These are phyloP conservation scores for Smithornis capensis DNA, from an alignment of 2,113 vertebrate species.

Conservation along the genomic window DNA sequence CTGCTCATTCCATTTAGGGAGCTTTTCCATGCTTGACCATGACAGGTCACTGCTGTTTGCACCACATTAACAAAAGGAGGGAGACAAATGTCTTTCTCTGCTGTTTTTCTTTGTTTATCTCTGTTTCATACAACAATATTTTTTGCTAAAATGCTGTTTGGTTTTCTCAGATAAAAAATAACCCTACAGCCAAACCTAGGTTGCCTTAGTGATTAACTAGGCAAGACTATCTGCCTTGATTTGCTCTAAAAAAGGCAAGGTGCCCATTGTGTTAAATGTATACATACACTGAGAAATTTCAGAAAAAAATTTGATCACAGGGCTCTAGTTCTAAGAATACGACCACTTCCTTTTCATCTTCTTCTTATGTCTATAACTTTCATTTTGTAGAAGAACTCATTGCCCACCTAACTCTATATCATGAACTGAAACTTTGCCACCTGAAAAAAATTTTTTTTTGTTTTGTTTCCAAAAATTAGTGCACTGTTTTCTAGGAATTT, in stretches of 20 bases:
- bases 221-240: not conserved
- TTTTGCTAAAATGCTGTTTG: not conserved
- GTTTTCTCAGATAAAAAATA: not conserved
- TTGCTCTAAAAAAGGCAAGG: not conserved
- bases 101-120: not conserved
- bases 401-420: not conserved
- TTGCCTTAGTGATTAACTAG: not conserved
- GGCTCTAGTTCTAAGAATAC: not conserved
- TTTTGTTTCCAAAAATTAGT: not conserved
- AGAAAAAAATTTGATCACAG: not conserved
- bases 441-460: not conserved
- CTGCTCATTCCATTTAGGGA: not conserved
- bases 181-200: not conserved
- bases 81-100: not conserved
- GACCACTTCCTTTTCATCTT: not conserved
- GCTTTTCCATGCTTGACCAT: not conserved
- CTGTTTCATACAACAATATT: not conserved
- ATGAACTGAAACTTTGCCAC: not conserved
- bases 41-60: not conserved
- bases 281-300: not conserved
- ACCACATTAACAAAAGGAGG: not conserved
- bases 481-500: not conserved
- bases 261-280: not conserved
- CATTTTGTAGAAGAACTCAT: not conserved
- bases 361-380: not conserved